These are phyloP conservation scores for Diploptera punctata DNA, from an alignment of 2,888 invertebrate genomes.

Conservation along the genomic window DNA sequence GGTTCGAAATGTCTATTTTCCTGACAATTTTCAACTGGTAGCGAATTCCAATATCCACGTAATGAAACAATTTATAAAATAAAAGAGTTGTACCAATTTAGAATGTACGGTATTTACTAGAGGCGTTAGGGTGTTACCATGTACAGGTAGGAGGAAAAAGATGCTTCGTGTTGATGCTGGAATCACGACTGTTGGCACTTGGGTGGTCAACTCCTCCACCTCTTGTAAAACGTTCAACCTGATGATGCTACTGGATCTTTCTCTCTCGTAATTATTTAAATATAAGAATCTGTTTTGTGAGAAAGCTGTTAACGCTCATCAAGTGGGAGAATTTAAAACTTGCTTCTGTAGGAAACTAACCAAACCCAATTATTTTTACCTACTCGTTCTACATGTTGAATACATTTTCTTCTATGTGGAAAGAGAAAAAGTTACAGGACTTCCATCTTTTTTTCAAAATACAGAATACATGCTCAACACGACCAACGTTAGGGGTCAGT, in stretches of 20 bases:
- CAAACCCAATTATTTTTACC: conserved; percentile 2
- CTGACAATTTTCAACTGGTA: too few relatives aligned
- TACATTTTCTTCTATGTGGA: neutral
- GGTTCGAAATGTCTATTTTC: too few relatives aligned
- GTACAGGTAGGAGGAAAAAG: neutral
- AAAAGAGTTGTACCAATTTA: neutral
- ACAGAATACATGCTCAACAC: neutral
- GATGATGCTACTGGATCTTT: conserved; percentile 5
- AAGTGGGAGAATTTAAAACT: neutral
- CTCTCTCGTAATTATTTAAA: conserved; percentile 14
- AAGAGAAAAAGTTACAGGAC: neutral
- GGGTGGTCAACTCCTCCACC: conserved; percentile 22
- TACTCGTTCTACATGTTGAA: neutral
- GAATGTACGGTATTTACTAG: neutral
- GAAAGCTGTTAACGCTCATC: neutral
- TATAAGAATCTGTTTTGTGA: conserved; percentile 15
- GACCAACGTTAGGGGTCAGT: neutral
- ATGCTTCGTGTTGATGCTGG: conserved; percentile 18
- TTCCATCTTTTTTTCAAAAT: neutral
- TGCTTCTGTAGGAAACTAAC: neutral
- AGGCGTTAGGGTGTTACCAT: neutral
- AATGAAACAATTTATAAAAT: neutral
- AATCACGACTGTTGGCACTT: conserved; percentile 35
- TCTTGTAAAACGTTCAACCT: neutral
- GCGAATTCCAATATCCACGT: too few relatives aligned